Percentiles rank a stretch among this genome's conserved stretches.
phyloP scores from a whole-genome alignment of 2,888 invertebrate species.

The Nephrotoma appendiculata region DNA sequence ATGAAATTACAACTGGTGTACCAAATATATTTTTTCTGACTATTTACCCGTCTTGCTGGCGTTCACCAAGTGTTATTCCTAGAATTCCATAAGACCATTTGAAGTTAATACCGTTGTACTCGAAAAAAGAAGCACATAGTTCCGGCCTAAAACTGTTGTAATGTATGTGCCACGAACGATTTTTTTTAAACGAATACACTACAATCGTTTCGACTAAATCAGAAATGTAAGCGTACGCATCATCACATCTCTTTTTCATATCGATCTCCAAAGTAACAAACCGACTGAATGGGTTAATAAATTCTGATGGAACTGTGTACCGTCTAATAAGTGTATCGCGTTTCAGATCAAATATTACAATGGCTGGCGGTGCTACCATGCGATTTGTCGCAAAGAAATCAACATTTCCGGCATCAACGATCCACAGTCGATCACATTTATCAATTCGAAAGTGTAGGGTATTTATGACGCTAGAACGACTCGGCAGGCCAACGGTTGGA shows the following conservation, averaged over 20 bases:
- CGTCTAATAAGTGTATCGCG: conserved; percentile 56
- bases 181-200: background rate
- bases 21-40: background rate
- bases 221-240: background rate
- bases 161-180: background rate
- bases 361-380: conserved; percentile 45
- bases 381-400: conserved; percentile 53
- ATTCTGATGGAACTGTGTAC: conserved; percentile 46
- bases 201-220: background rate
- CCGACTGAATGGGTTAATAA: background rate
- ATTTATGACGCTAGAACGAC: conserved; percentile 50
- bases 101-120: background rate
- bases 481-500: conserved; percentile 26
- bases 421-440: conserved; percentile 67
- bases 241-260: background rate
- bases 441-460: conserved; percentile 61
- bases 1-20: background rate
- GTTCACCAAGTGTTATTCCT: background rate
- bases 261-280: background rate
- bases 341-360: conserved; percentile 59
- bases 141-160: background rate
- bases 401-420: conserved; percentile 62
- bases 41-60: background rate
- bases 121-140: background rate
- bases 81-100: background rate